A percentile compares a stretch with the other conserved stretches of the same genome.
These are phyloP conservation scores for Bombyx huttoni DNA, from an alignment of 2,888 invertebrate species.

Conservation along the genomic window DNA sequence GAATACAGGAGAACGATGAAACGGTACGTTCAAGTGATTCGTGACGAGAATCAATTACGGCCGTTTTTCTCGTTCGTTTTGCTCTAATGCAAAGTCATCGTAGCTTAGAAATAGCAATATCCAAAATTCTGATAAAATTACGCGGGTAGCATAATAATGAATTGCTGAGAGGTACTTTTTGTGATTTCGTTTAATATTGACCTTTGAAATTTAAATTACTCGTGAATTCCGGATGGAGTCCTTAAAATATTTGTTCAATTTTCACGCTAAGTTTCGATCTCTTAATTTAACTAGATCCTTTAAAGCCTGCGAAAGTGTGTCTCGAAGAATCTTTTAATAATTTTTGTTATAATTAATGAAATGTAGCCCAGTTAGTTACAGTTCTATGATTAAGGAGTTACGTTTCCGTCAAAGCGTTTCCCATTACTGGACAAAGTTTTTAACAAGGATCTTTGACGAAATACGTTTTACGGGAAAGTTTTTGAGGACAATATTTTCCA, in stretches of 20 bases:
- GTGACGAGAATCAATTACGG: slow-evolving; percentile 14
- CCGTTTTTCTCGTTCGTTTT: slow-evolving; percentile 1
- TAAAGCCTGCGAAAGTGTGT: no score
- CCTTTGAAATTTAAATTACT: not conserved
- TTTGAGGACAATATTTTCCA: slow-evolving; percentile 12
- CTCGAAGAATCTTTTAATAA: not conserved
- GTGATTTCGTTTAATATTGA: not conserved
- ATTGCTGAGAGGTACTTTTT: not conserved
- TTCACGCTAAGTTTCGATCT: not conserved
- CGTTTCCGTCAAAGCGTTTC: slow-evolving; percentile 1
- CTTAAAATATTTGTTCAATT: not conserved
- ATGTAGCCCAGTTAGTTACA: not conserved
- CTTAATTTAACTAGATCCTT: no score
- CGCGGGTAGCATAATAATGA: slow-evolving; percentile 15
- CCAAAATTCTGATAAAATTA: slow-evolving; percentile 13
- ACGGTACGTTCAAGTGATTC: slow-evolving; percentile 11
- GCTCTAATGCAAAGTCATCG: slow-evolving; percentile 1
- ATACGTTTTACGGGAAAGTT: slow-evolving; percentile 10
- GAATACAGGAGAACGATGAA: slow-evolving; percentile 1
- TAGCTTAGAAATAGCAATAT: slow-evolving; percentile 7
- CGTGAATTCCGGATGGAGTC: not conserved
- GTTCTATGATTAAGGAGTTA: not conserved
- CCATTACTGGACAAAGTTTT: slow-evolving; percentile 9
- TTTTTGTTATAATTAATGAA: not conserved
- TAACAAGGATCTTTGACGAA: slow-evolving; percentile 10